Evolutionary conservation across 2,797 vertebrate genomes (phyloP), one percentile per base, ranked within the genome.

Genomic region (Sternarchorhynchus goeldii): DNA sequence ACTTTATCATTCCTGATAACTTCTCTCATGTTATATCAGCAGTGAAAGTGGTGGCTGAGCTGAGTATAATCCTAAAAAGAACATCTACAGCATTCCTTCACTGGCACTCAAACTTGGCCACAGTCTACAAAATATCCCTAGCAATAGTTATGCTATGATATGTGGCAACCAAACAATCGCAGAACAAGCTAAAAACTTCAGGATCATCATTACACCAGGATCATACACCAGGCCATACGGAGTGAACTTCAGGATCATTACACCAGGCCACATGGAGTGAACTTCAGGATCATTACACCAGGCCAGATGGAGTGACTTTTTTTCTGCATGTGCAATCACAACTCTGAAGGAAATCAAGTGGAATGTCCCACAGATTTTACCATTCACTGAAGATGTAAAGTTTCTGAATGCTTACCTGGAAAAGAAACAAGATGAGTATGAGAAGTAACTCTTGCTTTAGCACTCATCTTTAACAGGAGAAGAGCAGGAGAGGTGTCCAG

Each of bases 51-150:
- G n/a, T 16, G 0, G 31, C 5, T 60, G 36, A 21, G 31, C 5
- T 60, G 36, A 21, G 0, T 57, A 21, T 10, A 39, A 32, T n/a
- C 0, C 12, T 31, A 25, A 76, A 32, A 65, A 39, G 17, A 64
- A 55, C 29, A 53, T 12, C 6, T 76, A 67, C 63, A 34, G 17
- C 6, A 76, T 41, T 34, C 59, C 60, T 14, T 50, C 31, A 21
- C 50, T 76, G 60, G 50, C 25, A 3, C 63, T 56, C n/a, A 76
- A 76, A 10, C 73, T 75, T 59, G 59, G 73, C 7, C 62, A 60
- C 21, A 7, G 14, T 17, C 32, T 72, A 25, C 16, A 31, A 32
- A 62, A 75, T 6, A 41, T 75, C 36, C 39, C 29, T 31, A 64
- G 31, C 12, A 45, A 25, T 75, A 16, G 58, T 66, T 66, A 66